Conservation (phyloP, 2,888 invertebrate species). For the Atrina japonica region DNA sequence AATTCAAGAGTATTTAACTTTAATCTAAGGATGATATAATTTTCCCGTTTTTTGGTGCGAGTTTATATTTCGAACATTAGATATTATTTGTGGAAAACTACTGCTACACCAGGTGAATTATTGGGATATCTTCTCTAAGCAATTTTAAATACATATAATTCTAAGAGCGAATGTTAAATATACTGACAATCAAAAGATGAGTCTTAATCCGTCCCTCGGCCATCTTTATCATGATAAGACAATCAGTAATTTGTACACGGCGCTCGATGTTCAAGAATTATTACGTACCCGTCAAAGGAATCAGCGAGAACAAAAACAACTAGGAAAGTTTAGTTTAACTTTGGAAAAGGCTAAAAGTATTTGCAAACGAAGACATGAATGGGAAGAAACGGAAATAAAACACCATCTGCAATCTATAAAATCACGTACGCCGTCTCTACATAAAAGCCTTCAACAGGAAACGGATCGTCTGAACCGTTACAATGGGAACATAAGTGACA, state of each 20-base stretch:
- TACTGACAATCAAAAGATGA: too few relatives aligned
- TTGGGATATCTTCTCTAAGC: too few relatives aligned
- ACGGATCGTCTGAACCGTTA: slow-evolving; percentile 29
- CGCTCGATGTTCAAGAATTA: slow-evolving; percentile 63
- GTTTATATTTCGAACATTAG: too few relatives aligned
- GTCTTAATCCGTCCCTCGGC: slow-evolving; percentile 53
- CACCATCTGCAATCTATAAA: slow-evolving; percentile 49
- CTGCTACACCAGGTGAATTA: too few relatives aligned
- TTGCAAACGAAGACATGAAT: slow-evolving; percentile 50
- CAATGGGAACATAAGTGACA: background rate
- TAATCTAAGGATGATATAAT: too few relatives aligned
- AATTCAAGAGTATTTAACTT: too few relatives aligned
- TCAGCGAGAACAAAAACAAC: slow-evolving; percentile 59
- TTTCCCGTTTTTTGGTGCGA: too few relatives aligned
- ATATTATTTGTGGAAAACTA: too few relatives aligned
- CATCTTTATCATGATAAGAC: slow-evolving; percentile 65
- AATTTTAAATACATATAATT: too few relatives aligned
- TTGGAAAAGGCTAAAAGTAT: slow-evolving; percentile 57
- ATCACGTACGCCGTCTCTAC: slow-evolving; percentile 54
- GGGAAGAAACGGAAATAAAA: slow-evolving; percentile 53
- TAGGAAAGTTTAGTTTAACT: slow-evolving; percentile 50
- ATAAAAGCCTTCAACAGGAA: slow-evolving; percentile 44
- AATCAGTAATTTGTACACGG: slow-evolving; percentile 46
- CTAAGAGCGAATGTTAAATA: too few relatives aligned
- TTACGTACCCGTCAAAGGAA: slow-evolving; percentile 63